A percentile compares a stretch with the other conserved stretches of the same genome.
Conservation (phyloP, 2,888 invertebrate genomes). For the Galeopsomyia nigrocyanea region DNA sequence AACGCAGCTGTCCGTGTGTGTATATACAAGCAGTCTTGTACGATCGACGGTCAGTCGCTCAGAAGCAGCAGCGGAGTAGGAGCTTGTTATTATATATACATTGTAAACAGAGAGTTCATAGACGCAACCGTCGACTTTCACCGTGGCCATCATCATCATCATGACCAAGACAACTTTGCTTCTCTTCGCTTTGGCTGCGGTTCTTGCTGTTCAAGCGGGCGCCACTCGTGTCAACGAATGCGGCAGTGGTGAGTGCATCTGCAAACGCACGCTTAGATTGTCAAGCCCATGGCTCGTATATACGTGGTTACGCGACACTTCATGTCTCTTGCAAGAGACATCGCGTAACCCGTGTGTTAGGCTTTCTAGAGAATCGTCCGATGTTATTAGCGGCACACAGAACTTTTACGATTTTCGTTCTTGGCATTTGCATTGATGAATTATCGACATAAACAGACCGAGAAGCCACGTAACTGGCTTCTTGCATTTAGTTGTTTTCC, state of each 20-base stretch:
- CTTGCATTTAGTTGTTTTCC: no score
- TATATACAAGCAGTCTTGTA: constrained; percentile 23
- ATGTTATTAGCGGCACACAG: no score
- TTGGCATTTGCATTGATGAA: no score
- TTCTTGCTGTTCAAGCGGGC: constrained; percentile 48
- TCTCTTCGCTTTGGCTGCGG: constrained; percentile 53
- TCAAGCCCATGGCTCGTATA: no score
- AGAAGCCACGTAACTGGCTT: no score
- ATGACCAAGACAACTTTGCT: constrained; percentile 53
- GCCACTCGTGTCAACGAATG: constrained; percentile 57
- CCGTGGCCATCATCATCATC: constrained; percentile 28
- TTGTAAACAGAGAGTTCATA: constrained; percentile 1
- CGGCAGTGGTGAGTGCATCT: constrained; percentile 35
- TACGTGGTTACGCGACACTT: no score
- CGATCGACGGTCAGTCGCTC: constrained; percentile 30
- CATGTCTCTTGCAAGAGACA: no score
- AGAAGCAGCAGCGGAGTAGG: not conserved
- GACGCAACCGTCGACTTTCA: constrained; percentile 27
- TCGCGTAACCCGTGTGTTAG: no score
- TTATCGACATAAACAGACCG: no score
- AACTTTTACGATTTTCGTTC: no score
- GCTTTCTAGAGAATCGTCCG: no score
- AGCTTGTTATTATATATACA: not conserved
- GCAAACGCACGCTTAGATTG: no score
- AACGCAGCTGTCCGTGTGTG: constrained; percentile 5